These are phyloP conservation scores for Rhyacophila evoluta DNA, from an alignment of 2,888 invertebrate species.

Conservation along the genomic window DNA sequence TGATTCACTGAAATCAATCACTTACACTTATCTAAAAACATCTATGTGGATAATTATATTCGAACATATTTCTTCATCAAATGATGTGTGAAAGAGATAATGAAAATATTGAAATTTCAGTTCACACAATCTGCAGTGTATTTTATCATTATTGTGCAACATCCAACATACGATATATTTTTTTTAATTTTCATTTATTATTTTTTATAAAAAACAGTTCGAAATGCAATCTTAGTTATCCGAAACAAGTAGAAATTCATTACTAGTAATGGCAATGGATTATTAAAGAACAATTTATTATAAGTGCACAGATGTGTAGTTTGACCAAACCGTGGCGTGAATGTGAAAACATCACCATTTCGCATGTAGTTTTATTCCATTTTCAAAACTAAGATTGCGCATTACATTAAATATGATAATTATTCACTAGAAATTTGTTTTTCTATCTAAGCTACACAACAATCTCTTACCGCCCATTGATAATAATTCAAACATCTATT, in stretches of 20 bases:
- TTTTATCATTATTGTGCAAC: constrained; percentile 3
- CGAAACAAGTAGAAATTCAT: not conserved
- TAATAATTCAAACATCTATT: not conserved
- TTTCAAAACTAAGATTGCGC: not conserved
- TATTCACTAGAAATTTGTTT: constrained; percentile 33
- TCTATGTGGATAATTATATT: too few relatives aligned
- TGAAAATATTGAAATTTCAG: not conserved
- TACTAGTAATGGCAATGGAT: too few relatives aligned
- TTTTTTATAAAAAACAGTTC: not conserved
- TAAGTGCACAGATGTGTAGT: too few relatives aligned
- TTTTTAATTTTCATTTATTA: not conserved
- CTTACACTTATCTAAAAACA: too few relatives aligned
- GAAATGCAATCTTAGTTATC: not conserved
- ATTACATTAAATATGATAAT: not conserved
- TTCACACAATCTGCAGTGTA: not conserved
- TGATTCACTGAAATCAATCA: too few relatives aligned
- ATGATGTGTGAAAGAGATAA: not conserved
- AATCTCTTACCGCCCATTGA: not conserved
- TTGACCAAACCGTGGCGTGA: too few relatives aligned
- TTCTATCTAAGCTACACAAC: constrained; percentile 34
- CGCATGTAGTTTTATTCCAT: constrained; percentile 10
- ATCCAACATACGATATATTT: not conserved
- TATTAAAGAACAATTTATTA: too few relatives aligned
- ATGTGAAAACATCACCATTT: too few relatives aligned
- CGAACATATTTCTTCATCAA: too few relatives aligned